A percentile compares a stretch with the other conserved stretches of the same genome.
These are phyloP conservation scores for Synergus umbraculus DNA, from an alignment of 2,888 invertebrate genomes.

Conservation along the genomic window DNA sequence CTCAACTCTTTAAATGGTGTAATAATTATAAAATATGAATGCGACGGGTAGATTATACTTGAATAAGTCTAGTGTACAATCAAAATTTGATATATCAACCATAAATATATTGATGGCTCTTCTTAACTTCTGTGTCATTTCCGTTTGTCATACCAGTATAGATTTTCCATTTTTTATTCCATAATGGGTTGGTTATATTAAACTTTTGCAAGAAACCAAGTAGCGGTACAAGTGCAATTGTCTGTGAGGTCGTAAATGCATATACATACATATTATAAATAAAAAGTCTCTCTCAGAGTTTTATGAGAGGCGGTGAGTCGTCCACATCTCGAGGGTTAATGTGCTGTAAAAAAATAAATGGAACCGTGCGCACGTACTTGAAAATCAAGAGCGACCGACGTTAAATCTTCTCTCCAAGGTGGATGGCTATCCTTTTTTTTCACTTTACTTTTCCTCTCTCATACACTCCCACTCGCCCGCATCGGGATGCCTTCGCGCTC, in stretches of 20 bases:
- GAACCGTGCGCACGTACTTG: conserved; percentile 48
- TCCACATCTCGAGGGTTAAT: conserved; percentile 7
- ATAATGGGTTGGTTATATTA: background rate
- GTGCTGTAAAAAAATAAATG: conserved; percentile 18
- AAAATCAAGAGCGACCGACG: conserved; percentile 58
- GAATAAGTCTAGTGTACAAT: too few species aligned
- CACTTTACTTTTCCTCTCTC: conserved; percentile 52
- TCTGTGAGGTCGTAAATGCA: background rate
- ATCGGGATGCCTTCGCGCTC: conserved; percentile 52
- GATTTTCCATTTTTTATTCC: background rate
- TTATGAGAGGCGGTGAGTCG: background rate
- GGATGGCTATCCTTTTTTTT: conserved; percentile 48
- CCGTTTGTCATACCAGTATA: background rate
- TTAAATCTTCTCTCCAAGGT: conserved; percentile 1
- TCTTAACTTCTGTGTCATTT: background rate
- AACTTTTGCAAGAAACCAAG: background rate
- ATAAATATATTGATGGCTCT: background rate
- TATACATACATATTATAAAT: background rate
- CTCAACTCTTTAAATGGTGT: too few species aligned
- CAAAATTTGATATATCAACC: too few species aligned
- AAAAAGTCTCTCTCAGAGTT: conserved; percentile 6
- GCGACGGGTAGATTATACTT: too few species aligned
- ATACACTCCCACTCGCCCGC: conserved; percentile 51
- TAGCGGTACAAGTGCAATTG: background rate
- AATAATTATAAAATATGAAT: too few species aligned